Evolutionary conservation across 2,113 vertebrate genomes (phyloP).

Genomic region (Spea multiplicata): DNA sequence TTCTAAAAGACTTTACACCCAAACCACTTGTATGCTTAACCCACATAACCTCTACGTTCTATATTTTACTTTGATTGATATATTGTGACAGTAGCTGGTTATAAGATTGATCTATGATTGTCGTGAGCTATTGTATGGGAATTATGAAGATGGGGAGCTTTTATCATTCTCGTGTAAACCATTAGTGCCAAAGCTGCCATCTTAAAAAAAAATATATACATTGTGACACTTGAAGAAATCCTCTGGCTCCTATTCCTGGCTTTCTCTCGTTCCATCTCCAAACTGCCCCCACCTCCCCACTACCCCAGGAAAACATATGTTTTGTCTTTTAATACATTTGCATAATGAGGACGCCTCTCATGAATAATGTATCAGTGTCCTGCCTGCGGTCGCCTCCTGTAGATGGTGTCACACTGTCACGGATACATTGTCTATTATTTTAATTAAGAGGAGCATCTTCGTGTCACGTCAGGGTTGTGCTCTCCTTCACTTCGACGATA

Average conservation of each 20-base stretch:
- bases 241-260: background rate
- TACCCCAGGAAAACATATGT: slow-evolving; percentile 28
- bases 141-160: too few relatives aligned
- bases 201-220: too few relatives aligned
- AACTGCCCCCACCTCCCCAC: background rate
- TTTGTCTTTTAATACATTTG: slow-evolving; percentile 27
- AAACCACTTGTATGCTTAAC: too few relatives aligned
- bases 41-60: too few relatives aligned
- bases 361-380: slow-evolving; percentile 34
- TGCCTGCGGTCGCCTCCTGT: slow-evolving; percentile 31
- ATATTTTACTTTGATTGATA: too few relatives aligned
- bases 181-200: too few relatives aligned
- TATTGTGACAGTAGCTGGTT: too few relatives aligned
- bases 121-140: too few relatives aligned
- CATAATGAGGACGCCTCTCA: slow-evolving; percentile 41
- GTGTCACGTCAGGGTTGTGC: background rate
- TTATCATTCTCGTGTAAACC: too few relatives aligned
- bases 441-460: slow-evolving; percentile 33
- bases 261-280: background rate
- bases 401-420: slow-evolving; percentile 33
- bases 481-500: background rate
- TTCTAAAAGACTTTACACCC: too few relatives aligned
- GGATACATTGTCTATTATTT: slow-evolving; percentile 42
- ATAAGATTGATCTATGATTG: too few relatives aligned
- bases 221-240: too few relatives aligned